Conservation (phyloP, 35 echinoderm and acorn worm genomes). For the Heliocidaris erythrogramma region DNA sequence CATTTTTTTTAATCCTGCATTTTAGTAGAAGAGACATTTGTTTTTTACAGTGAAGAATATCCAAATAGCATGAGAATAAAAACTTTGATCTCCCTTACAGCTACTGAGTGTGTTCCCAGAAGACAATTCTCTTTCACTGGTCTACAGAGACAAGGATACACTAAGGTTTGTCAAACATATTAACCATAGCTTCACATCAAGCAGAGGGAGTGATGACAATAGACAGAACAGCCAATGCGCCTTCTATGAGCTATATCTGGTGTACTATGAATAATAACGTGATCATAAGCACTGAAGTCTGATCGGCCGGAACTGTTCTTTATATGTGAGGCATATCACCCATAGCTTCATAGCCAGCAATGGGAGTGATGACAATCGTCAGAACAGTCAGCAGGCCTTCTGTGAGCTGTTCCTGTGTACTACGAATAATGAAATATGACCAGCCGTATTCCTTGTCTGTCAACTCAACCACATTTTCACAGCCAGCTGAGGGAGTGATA, state of each 20-base stretch:
- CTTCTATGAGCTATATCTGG: conserved; percentile 79
- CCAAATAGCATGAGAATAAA: too few species aligned
- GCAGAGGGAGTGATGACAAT: not conserved
- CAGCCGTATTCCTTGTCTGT: conserved; percentile 34
- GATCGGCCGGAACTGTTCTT: not conserved
- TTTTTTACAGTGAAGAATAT: too few species aligned
- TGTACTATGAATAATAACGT: conserved; percentile 85
- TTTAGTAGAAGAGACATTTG: too few species aligned
- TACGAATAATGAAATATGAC: conserved; percentile 56
- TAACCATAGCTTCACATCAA: conserved; percentile 70
- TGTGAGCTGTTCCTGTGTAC: conserved; percentile 70
- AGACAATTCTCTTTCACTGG: conserved; percentile 82
- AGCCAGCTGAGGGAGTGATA: not conserved
- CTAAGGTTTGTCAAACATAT: conserved; percentile 89
- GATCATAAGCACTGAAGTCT: not conserved
- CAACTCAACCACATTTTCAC: conserved; percentile 83
- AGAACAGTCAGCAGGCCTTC: conserved; percentile 45
- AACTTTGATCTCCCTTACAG: conserved; percentile 48
- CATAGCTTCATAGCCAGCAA: conserved; percentile 46
- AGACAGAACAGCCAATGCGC: conserved; percentile 18
- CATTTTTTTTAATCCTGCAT: too few species aligned
- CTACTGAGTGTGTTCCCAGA: conserved; percentile 80
- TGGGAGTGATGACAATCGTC: not conserved
- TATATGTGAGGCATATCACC: conserved; percentile 61
- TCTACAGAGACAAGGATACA: conserved; percentile 96